Evolutionary conservation across 2,888 invertebrate genomes (phyloP).

Genomic region (Lasioglossum figueresi): DNA sequence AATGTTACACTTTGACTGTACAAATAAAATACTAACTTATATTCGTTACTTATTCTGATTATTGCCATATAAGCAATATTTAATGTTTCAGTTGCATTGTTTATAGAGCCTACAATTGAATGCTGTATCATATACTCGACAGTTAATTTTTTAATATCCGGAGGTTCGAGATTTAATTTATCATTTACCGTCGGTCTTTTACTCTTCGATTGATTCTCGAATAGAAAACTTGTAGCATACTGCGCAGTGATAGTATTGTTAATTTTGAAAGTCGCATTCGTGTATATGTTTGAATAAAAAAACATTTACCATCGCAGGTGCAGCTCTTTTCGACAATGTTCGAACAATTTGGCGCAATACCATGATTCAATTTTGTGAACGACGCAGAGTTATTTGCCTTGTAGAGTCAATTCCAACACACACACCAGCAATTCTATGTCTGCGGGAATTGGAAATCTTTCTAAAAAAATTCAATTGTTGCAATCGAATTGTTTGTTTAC

Average conservation of each 20-base stretch:
- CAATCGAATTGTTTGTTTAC: not conserved
- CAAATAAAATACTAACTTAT: slow-evolving; percentile 71
- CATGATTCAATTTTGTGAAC: slow-evolving; percentile 32
- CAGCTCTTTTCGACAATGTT: slow-evolving; percentile 57
- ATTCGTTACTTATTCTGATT: slow-evolving; percentile 77
- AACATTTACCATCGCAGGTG: slow-evolving; percentile 65
- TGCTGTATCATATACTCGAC: slow-evolving; percentile 80
- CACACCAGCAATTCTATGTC: not conserved
- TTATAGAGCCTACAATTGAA: slow-evolving; percentile 77
- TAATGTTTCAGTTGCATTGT: slow-evolving; percentile 78
- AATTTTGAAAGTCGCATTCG: not conserved
- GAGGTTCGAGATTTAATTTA: slow-evolving; percentile 73
- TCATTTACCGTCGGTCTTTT: slow-evolving; percentile 65
- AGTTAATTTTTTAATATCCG: slow-evolving; percentile 73
- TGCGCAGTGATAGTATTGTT: slow-evolving; percentile 34
- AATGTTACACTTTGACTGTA: not conserved
- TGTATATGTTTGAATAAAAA: not conserved
- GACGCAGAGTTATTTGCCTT: not conserved
- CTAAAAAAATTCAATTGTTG: not conserved
- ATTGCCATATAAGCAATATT: slow-evolving; percentile 79
- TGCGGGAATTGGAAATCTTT: not conserved
- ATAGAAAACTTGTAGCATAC: slow-evolving; percentile 70
- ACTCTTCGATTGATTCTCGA: slow-evolving; percentile 63
- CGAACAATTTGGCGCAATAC: slow-evolving; percentile 38
- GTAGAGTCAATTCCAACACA: not conserved